Percentiles rank a stretch among this genome's conserved stretches.
phyloP scores from a whole-genome alignment of 2,888 invertebrate species.

The Philonicus albiceps region DNA sequence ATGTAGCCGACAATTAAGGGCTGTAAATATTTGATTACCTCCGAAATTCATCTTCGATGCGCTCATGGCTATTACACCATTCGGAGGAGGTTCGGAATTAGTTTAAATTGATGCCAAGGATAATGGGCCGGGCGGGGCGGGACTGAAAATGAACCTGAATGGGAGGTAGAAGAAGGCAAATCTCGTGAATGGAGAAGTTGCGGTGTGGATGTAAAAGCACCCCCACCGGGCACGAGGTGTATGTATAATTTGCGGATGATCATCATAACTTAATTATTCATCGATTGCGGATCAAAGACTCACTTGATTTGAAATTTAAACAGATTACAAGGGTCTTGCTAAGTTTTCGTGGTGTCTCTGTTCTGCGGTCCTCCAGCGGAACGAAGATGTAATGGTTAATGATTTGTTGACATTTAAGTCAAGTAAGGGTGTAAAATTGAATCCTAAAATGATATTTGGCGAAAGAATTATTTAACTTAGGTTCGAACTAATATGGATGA shows the following conservation, averaged over 20 bases:
- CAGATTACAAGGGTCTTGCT: constrained; percentile 12
- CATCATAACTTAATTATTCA: constrained; percentile 39
- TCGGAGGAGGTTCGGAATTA: constrained; percentile 15
- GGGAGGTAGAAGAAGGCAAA: not conserved
- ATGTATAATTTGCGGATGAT: constrained; percentile 19
- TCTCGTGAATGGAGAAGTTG: not conserved
- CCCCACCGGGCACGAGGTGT: not conserved
- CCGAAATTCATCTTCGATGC: constrained; percentile 20
- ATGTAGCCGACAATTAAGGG: constrained; percentile 21
- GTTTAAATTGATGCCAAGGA: constrained; percentile 32
- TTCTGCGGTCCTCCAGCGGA: not conserved
- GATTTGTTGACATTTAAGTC: constrained; percentile 33
- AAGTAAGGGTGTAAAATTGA: not conserved
- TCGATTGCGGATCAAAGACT: constrained; percentile 35
- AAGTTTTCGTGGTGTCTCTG: not conserved
- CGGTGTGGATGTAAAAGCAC: not conserved
- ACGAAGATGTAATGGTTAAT: not conserved
- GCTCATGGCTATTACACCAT: not conserved
- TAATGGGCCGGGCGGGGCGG: not conserved
- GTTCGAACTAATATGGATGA: not conserved
- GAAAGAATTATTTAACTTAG: not conserved
- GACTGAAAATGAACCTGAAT: not conserved
- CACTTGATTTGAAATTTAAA: constrained; percentile 35
- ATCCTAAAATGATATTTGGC: not conserved
- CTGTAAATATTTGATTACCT: constrained; percentile 39